Percentiles rank a stretch among this genome's conserved stretches.
phyloP scores from a whole-genome alignment of 2,113 vertebrate species.

The Xyrauchen texanus region DNA sequence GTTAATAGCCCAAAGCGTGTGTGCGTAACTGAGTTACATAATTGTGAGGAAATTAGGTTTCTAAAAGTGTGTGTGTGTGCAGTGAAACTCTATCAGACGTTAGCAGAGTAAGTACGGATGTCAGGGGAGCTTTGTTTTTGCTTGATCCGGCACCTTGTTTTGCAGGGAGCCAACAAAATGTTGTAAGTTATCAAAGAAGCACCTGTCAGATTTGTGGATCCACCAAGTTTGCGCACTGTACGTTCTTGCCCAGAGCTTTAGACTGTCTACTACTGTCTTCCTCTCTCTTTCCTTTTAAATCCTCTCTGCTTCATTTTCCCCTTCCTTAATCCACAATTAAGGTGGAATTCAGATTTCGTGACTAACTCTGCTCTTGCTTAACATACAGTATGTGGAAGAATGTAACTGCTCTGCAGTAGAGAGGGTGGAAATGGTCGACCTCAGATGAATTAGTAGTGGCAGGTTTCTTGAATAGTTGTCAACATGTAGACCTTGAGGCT shows the following conservation, averaged over 20 bases:
- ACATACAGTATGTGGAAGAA: slow-evolving; percentile 2
- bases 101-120: slow-evolving; percentile 7
- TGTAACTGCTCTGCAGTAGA: slow-evolving; percentile 34
- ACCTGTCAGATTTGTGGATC: slow-evolving; percentile 35
- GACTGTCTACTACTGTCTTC: background rate
- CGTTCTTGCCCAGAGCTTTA: slow-evolving; percentile 32
- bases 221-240: slow-evolving; percentile 36
- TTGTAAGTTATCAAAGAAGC: slow-evolving; percentile 49
- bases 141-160: slow-evolving; percentile 40
- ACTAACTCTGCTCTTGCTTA: slow-evolving; percentile 30
- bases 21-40: slow-evolving; percentile 16
- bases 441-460: slow-evolving; percentile 56
- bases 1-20: slow-evolving; percentile 42
- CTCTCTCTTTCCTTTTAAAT: slow-evolving; percentile 20
- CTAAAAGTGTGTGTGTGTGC: slow-evolving; percentile 6
- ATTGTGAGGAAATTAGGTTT: slow-evolving; percentile 35
- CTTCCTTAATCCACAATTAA: slow-evolving; percentile 53
- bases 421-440: slow-evolving; percentile 51
- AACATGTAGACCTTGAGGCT: too few relatives aligned
- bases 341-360: slow-evolving; percentile 43
- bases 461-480: slow-evolving; percentile 51
- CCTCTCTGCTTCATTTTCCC: slow-evolving; percentile 33
- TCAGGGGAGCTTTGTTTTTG: slow-evolving; percentile 38
- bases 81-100: background rate
- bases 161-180: slow-evolving; percentile 38